Base-by-base conservation (phyloP, 2,113 vertebrate species). In the Rostratula benghalensis region DNA sequence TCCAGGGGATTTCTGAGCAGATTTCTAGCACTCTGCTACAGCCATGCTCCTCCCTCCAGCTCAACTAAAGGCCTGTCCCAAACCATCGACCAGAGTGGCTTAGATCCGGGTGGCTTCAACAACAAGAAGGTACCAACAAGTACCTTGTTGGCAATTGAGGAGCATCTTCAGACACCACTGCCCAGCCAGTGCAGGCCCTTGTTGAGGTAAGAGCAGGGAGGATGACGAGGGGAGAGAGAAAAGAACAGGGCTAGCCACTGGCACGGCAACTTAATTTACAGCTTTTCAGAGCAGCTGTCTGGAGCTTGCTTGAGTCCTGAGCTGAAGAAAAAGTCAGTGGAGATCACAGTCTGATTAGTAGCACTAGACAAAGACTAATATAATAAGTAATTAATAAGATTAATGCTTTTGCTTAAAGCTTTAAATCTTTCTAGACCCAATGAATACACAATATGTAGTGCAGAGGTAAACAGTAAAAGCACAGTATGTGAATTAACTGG, bases 131-230 rank as follows among this genome's bases (percentile, higher is more conserved):
- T 46, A 46, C 46, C 46, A 46, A 46, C 20, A 21, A 46, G 15
- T 28, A 41, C 37, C 16, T 17, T 18, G 13, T 5, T 14, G 22
- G 23, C 30, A 70, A 17, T 1, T 25, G 9, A 83, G n/a, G 3
- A 84, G 51, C 60, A 84, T 30, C 51, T 25, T 82, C 69, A 87
- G 35, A 74, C 31, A 74, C 11, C 56, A 25, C 57, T 48, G 27
- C 20, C 28, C 28, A 64, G n/a, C 4, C 54, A 83, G 24, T 1
- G 23, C 18, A 53, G 31, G 21, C 12, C 23, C 13, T 28, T 9
- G 4, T 0, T 57, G 24, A 7, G 8, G 14, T 53, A 69, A 39
- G 10, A 11, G 22, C 1, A 2, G 8, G 6, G 9, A 11, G 9
- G 11, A 50, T 7, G 9, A 43, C 14, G 64, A 4, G 6, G 8